Evolutionary conservation across 2,113 vertebrate genomes (phyloP), one percentile per base, ranked within the genome.

Genomic region (Peromyscus leucopus): DNA sequence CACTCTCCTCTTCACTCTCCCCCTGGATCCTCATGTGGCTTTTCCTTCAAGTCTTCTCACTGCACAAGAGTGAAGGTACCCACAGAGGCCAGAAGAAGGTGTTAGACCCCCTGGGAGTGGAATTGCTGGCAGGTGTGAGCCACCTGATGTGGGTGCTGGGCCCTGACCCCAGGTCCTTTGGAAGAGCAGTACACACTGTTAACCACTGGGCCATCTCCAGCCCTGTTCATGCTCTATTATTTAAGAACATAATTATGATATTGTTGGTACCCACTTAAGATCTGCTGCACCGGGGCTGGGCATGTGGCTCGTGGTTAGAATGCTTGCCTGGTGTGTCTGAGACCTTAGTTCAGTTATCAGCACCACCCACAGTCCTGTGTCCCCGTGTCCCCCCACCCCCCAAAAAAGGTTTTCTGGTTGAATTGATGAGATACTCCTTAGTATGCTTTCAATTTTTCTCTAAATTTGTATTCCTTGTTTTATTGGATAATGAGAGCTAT

Each of bases 341-440:
- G 39, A 3, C 84, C 42, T 67, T 48, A 86, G 39, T 21, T 46
- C 17, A 86, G 0, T 65, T 67, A 11, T 48, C 83, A 86, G 8
- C 15, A 31, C 61, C 33, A 24, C 80, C 51, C 51, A 51, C 10
- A 9, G 51, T 51, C 51, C 51, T 51, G 51, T 51, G 10, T 51
- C 51, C 51, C 12, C 8, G 12, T 83, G 57, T 3, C 57, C 80
- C 15, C 59, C 24, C 36, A 42, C 15, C 42, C 13, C 55, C 13
- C 55, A 55, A 55, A 13, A 36, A 55, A 79, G n/a, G 86, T 76
- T 90, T 74, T 11, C 75, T 92, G 59, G 21, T 26, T 84, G 33
- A 91, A 36, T n/a, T 91, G 59, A 90, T 97, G 19, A 95, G 36
- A 92, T 12, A 63, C 17, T 74, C 83, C n/a, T 42, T 90, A 75